Conservation (phyloP, 2,888 invertebrate species). For the Hypomecis punctinalis region DNA sequence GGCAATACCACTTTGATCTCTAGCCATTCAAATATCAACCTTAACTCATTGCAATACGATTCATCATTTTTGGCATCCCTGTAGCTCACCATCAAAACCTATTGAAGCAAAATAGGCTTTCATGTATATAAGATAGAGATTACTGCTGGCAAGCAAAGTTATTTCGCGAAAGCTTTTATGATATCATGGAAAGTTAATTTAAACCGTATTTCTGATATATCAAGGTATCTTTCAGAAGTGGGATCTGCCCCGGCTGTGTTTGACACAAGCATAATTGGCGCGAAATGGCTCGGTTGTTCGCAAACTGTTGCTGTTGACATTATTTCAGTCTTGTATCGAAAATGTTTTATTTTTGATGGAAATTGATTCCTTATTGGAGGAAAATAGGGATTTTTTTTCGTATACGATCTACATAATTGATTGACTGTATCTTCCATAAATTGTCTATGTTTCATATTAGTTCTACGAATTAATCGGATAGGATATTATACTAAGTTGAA, state of each 20-base stretch:
- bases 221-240: conserved; percentile 49
- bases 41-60: conserved; percentile 52
- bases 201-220: not conserved
- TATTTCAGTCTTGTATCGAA: conserved; percentile 37
- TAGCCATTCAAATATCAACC: conserved; percentile 50
- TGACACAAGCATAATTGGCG: conserved; percentile 81
- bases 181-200: not conserved
- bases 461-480: too few species aligned
- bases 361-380: conserved; percentile 27
- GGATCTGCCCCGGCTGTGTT: conserved; percentile 62
- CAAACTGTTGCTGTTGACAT: conserved; percentile 64
- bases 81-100: conserved; percentile 46
- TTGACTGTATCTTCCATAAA: not conserved
- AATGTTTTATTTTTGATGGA: conserved; percentile 39
- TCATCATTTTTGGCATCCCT: conserved; percentile 52
- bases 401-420: conserved; percentile 12
- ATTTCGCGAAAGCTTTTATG: conserved; percentile 7
- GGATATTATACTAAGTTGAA: too few species aligned
- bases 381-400: conserved; percentile 3
- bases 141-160: not conserved
- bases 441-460: not conserved
- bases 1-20: conserved; percentile 73
- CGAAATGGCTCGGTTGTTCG: conserved; percentile 75
- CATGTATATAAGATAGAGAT: conserved; percentile 5
- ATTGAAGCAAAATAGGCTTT: conserved; percentile 11